Evolutionary conservation across 1,140 invertebrate species (phyloP), one percentile per base, ranked within the genome.

Genomic region (Brachionus asplanchnoidis): DNA sequence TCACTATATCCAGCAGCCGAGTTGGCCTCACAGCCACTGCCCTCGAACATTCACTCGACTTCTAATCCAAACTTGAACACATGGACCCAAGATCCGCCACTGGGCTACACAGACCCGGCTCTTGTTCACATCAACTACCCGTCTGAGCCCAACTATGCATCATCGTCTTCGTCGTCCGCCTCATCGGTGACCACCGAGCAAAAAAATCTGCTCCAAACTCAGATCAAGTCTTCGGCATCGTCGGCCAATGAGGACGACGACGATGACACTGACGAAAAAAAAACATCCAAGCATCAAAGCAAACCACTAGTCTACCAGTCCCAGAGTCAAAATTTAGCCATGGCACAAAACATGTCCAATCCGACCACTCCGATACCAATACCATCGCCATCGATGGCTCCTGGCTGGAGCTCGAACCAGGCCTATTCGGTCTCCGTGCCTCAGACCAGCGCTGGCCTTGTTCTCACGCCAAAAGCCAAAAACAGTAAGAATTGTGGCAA

Each of bases 311-410:
- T 40, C 5, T 73, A 73, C 44, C 68, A 28, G 8, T 42, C 68
- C 9, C 28, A 73, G 28, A 26, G 53, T 60, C 53, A 60, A 60
- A 60, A 5, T 28, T n/a, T 70, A 36, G 66, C 11, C 14, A 44
- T 50, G 42, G 26, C 8, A 14, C 73, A 77, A 50, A 46, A 77
- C 5, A 28, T 50, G 17, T 77, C 73, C 20, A 77, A 77, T 53
- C 73, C 73, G 42, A 77, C 73, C 26, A 77, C 73, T 26, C 73
- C 73, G 8, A 77, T 77, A 46, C 73, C 73, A 9, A 77, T 77
- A 12, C 73, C 73, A 6, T 77, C 73, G 20, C 73, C 73, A 11
- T 50, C 73, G 12, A 77, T 42, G 17, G 36, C 73, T 17, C n/a
- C 42, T 8, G 26, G 26, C 32, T 77, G 42, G 73, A 12, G 7